Evolutionary conservation across 2,113 vertebrate genomes (phyloP).

Genomic region (Paedocypris sp.): DNA sequence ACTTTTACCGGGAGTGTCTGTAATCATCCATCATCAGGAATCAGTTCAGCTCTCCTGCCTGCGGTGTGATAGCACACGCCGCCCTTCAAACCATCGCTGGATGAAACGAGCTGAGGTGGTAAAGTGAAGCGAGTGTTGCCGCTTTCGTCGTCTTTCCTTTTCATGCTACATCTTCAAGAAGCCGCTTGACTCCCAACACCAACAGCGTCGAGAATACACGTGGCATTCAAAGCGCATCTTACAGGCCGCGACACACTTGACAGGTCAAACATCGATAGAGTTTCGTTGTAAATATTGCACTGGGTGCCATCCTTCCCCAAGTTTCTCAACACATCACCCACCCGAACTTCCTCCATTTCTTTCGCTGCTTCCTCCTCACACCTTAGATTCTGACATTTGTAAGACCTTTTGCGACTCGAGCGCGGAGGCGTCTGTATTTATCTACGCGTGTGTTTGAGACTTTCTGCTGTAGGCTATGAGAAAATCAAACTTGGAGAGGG

Average conservation of each 20-base stretch:
- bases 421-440: neutral
- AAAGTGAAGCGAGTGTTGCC: neutral
- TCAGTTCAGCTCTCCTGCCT: neutral
- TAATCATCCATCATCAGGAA: slow-evolving; percentile 17
- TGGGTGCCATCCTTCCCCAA: too few species aligned
- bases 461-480: slow-evolving; percentile 19
- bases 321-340: neutral
- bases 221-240: neutral
- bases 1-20: neutral
- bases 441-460: neutral
- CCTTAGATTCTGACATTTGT: neutral
- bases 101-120: neutral
- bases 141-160: neutral
- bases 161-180: slow-evolving; percentile 1
- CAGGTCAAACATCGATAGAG: neutral
- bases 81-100: too few species aligned
- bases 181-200: neutral
- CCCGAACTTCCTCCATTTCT: neutral
- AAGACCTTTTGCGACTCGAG: neutral
- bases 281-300: too few species aligned
- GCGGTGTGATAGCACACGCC: neutral
- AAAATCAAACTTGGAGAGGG: slow-evolving; percentile 30
- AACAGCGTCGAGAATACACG: slow-evolving; percentile 5
- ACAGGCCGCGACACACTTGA: slow-evolving; percentile 1
- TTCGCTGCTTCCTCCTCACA: neutral